Conservation (phyloP, 2,888 invertebrate species). For the Pandemis cinnamomeana region DNA sequence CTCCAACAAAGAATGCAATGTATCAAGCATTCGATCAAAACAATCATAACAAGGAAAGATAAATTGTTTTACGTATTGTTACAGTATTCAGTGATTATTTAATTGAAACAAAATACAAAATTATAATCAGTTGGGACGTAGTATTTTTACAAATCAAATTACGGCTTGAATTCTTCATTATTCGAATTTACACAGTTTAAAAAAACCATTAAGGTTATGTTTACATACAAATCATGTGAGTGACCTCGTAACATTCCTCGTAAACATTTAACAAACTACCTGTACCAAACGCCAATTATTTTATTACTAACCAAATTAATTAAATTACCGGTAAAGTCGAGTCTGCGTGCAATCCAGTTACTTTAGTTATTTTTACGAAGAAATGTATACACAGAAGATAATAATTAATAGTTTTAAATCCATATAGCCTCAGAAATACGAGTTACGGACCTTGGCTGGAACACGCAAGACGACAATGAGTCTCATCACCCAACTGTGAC, state of each 20-base stretch:
- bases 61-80: neutral
- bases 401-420: neutral
- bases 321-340: neutral
- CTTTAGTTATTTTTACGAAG: neutral
- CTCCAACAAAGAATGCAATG: neutral
- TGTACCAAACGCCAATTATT: neutral
- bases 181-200: neutral
- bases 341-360: neutral
- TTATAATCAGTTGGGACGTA: too few relatives aligned
- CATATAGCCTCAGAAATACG: constrained; percentile 2
- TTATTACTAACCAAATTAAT: neutral
- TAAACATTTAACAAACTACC: neutral
- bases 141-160: too few relatives aligned
- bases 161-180: too few relatives aligned
- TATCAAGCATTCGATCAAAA: neutral
- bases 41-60: neutral
- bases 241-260: neutral
- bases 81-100: too few relatives aligned
- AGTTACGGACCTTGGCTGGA: constrained; percentile 17
- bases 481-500: constrained; percentile 37
- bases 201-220: neutral
- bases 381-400: neutral
- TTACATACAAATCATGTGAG: neutral
- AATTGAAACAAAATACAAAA: too few relatives aligned
- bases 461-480: constrained; percentile 34